These are phyloP conservation scores for Pterobdella sp. DNA, from an alignment of 2,888 invertebrate genomes.

Conservation along the genomic window DNA sequence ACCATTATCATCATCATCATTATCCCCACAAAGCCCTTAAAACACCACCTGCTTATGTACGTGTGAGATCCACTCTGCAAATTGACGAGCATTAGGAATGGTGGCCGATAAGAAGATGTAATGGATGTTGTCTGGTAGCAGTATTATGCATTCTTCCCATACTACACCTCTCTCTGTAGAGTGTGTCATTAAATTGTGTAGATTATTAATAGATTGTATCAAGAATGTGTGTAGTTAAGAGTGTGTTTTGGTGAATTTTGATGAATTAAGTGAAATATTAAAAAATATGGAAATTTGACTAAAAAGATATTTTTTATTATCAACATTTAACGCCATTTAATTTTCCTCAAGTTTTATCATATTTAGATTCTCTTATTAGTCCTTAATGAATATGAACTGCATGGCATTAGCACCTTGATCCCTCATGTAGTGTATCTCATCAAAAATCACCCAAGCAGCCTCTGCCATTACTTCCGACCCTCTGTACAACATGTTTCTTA, in stretches of 20 bases:
- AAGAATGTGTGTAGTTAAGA: too few relatives aligned
- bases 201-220: too few relatives aligned
- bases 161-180: conserved; percentile 83
- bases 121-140: conserved; percentile 91
- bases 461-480: conserved; percentile 98
- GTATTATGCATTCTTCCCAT: conserved; percentile 97
- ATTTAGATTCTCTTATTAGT: background rate
- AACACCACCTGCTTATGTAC: conserved; percentile 65
- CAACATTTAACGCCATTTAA: too few relatives aligned
- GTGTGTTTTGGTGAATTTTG: too few relatives aligned
- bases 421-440: conserved; percentile 99
- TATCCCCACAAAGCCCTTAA: background rate
- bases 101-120: conserved; percentile 98
- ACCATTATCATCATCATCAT: background rate
- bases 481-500: conserved; percentile 93
- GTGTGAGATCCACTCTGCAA: conserved; percentile 60
- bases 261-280: too few relatives aligned
- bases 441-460: conserved; percentile 99
- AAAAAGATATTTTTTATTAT: too few relatives aligned
- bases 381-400: too few relatives aligned
- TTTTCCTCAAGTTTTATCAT: too few relatives aligned
- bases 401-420: conserved; percentile 71
- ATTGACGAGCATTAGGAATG: conserved; percentile 93
- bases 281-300: too few relatives aligned
- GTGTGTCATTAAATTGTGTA: too few relatives aligned